Evolutionary conservation across 2,113 vertebrate species (phyloP), one percentile per base, ranked within the genome.

Genomic region (Megaleporinus macrocephalus): DNA sequence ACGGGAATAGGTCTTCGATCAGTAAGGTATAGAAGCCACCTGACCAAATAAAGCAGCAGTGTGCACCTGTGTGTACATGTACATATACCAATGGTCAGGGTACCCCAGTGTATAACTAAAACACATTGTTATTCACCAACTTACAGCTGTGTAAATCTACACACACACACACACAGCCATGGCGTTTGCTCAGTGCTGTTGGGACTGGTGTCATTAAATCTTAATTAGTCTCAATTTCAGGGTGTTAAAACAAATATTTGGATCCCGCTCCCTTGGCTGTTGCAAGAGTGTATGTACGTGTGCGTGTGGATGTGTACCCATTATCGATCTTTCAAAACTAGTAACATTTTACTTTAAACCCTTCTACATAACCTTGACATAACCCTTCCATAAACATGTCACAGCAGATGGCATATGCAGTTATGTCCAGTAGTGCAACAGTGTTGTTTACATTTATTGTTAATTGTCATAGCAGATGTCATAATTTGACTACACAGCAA

Each of bases 141-240:
- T 27, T 41, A 27, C 79, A 81, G 61, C 79, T 81, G 61, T 75
- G 72, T 75, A 81, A 81, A 81, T 74, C 47, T 70, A 51, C 69
- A 78, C 63, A 78, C 76, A 69, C 62, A 53, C 76, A 68, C 62
- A 76, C 68, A 76, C 72, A 59, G 81, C 47, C 83, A 85, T 27
- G 30, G 14, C 71, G 76, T 85, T 90, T 41, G 27, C 41, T 73
- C 70, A 36, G 59, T 73, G 49, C 79, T 55, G 87, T 90, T 86
- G 89, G 90, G 87, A 89, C 89, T 90, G 89, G 88, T 90, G 89
- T 85, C 85, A 89, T 89, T 90, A 88, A 85, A 88, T 85, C 66
- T 74, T 88, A 87, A 87, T 87, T 91, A 89, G 91, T 90, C 87
- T 89, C 88, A 90, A 89, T 91, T 89, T 83, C 85, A 82, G 89